Evolutionary conservation across 2,113 vertebrate species (phyloP).

Genomic region (Neolamprologus sp.): DNA sequence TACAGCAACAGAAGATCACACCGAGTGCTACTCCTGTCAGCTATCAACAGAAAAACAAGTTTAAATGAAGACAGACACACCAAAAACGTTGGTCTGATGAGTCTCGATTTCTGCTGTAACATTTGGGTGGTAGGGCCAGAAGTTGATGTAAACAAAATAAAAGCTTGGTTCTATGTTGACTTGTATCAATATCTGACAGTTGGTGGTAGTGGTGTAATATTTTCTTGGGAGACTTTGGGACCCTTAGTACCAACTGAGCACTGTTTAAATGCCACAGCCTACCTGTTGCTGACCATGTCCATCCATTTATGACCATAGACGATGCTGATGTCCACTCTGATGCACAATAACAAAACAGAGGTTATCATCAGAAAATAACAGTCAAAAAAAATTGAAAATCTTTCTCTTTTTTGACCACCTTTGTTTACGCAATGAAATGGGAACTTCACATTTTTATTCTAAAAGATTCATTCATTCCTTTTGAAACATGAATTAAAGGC

Average conservation of each 20-base stretch:
- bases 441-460: neutral
- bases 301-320: neutral
- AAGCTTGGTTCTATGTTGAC: neutral
- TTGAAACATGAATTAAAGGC: neutral
- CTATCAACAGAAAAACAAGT: neutral
- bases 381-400: neutral
- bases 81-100: neutral
- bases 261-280: neutral
- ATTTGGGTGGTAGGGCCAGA: neutral
- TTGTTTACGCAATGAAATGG: neutral
- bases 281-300: neutral
- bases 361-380: neutral
- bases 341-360: neutral
- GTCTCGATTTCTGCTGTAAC: neutral
- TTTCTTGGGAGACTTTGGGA: neutral
- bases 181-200: neutral
- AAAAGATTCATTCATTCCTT: neutral
- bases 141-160: neutral
- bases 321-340: neutral
- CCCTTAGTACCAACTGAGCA: neutral
- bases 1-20: neutral
- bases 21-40: neutral
- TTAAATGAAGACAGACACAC: neutral
- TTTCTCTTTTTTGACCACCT: neutral
- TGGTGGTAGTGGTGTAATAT: neutral